Evolutionary conservation across 2,888 invertebrate genomes (phyloP).

Genomic region (Drosophila crucigera): DNA sequence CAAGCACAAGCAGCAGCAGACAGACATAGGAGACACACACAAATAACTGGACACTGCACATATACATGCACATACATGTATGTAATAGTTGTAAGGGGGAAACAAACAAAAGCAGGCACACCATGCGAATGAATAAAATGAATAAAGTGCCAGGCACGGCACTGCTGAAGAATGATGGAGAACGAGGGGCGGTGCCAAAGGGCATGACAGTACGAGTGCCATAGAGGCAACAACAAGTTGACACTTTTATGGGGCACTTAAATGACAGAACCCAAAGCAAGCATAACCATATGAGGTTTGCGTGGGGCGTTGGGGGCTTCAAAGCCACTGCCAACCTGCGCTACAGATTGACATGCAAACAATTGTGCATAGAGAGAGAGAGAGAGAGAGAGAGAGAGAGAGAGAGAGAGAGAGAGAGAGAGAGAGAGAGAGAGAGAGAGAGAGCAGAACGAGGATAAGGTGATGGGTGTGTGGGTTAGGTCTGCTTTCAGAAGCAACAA

Average conservation of each 20-base stretch:
- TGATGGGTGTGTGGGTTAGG: not conserved
- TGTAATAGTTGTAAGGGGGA: slow-evolving; percentile 36
- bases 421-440: not conserved
- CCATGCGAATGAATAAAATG: slow-evolving; percentile 64
- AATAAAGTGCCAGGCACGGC: slow-evolving; percentile 58
- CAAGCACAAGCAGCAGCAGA: slow-evolving; percentile 6
- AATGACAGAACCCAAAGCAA: slow-evolving; percentile 78
- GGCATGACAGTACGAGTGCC: slow-evolving; percentile 55
- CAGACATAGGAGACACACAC: slow-evolving; percentile 27
- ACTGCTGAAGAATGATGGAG: slow-evolving; percentile 33
- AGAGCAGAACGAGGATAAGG: not conserved
- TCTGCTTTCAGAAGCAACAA: slow-evolving; percentile 65
- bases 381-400: no score
- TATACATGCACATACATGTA: not conserved
- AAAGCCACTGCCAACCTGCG: slow-evolving; percentile 55
- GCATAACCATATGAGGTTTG: slow-evolving; percentile 55
- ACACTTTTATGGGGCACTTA: slow-evolving; percentile 83
- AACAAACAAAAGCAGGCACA: slow-evolving; percentile 51
- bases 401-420: no score
- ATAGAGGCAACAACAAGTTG: slow-evolving; percentile 76
- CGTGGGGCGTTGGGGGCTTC: slow-evolving; percentile 13
- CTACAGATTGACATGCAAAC: slow-evolving; percentile 78
- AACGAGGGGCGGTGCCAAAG: slow-evolving; percentile 25
- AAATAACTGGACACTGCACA: slow-evolving; percentile 27
- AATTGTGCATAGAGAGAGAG: slow-evolving; percentile 35